Conservation (phyloP, 2,888 invertebrate genomes). For the Aphodius granarius region DNA sequence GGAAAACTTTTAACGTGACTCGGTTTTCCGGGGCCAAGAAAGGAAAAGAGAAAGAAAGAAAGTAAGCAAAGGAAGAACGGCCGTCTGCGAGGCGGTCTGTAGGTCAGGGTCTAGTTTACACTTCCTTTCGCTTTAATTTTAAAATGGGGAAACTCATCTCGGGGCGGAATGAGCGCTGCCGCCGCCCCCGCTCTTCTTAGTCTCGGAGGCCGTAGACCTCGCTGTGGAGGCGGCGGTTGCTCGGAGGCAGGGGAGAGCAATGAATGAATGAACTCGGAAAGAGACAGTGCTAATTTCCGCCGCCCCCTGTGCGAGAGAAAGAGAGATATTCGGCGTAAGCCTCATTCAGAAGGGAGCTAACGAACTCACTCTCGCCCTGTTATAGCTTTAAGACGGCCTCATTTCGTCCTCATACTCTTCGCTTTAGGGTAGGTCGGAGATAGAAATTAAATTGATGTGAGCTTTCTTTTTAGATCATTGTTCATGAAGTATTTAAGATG, state of each 20-base stretch:
- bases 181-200: neutral
- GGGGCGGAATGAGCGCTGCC: slow-evolving; percentile 21
- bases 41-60: slow-evolving; percentile 4
- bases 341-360: slow-evolving; percentile 11
- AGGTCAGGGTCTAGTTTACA: slow-evolving; percentile 54
- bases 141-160: slow-evolving; percentile 52
- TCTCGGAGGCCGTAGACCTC: neutral
- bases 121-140: slow-evolving; percentile 51
- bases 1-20: slow-evolving; percentile 25
- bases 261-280: slow-evolving; percentile 1
- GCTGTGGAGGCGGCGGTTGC: slow-evolving; percentile 2
- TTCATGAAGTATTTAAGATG: too few species aligned
- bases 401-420: neutral
- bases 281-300: neutral
- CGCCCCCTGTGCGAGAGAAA: neutral
- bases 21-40: slow-evolving; percentile 17
- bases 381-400: neutral
- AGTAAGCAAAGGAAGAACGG: slow-evolving; percentile 7
- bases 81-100: slow-evolving; percentile 30
- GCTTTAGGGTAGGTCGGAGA: slow-evolving; percentile 7
- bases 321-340: neutral
- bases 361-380: slow-evolving; percentile 4
- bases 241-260: slow-evolving; percentile 21
- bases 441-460: neutral
- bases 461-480: neutral